Conservation (phyloP, 35 echinoderm and acorn worm genomes). For the Ptychodera flava region DNA sequence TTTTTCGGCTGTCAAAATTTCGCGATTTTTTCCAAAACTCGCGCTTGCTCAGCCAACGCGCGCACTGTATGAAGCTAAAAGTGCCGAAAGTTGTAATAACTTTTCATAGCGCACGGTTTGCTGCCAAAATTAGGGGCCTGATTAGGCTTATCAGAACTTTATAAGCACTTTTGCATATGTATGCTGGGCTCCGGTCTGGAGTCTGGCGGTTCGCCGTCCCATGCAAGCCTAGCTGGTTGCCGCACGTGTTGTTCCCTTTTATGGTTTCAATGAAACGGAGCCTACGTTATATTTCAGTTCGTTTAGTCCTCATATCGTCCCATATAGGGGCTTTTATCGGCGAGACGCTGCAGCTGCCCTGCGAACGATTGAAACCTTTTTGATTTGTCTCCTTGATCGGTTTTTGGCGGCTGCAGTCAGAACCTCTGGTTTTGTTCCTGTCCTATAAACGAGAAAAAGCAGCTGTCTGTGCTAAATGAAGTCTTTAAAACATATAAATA, state of each 20-base stretch:
- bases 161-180: not conserved
- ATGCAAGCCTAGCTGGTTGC: not conserved
- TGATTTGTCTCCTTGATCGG: not conserved
- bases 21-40: not conserved
- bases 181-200: not conserved
- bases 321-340: not conserved
- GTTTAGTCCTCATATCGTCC: not conserved
- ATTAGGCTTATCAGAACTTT: not conserved
- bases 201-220: not conserved
- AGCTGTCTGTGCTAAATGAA: not conserved
- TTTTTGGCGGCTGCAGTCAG: not conserved
- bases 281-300: not conserved
- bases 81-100: not conserved
- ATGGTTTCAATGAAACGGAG: not conserved
- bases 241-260: not conserved
- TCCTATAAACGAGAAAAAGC: not conserved
- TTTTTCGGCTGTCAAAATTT: not conserved
- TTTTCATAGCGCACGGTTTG: not conserved
- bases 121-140: not conserved
- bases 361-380: not conserved
- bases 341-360: not conserved
- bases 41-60: not conserved
- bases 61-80: not conserved
- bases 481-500: constrained; percentile 2
- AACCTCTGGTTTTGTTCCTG: not conserved